phyloP scores from a whole-genome alignment of 2,113 vertebrate genomes.

The Pachyramphus minor region DNA sequence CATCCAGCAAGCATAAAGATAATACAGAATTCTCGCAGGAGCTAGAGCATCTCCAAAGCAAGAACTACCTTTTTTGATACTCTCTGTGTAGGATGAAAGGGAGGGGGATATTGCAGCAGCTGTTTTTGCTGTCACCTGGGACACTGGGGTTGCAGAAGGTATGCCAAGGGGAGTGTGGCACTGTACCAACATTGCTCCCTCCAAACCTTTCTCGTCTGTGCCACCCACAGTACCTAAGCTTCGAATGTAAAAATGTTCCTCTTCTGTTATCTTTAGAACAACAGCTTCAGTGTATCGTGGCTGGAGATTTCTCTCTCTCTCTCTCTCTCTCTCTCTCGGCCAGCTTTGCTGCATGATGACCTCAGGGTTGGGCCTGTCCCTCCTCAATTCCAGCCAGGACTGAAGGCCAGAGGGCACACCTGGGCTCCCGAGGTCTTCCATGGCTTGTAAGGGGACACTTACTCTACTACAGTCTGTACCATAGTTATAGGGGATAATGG shows the following conservation, averaged over 20 bases:
- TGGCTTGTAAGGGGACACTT: too few species aligned
- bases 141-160: not conserved
- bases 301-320: too few species aligned
- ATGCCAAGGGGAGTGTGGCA: rapidly evolving
- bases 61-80: not conserved
- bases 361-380: too few species aligned
- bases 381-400: too few species aligned
- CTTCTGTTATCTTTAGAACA: too few species aligned
- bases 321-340: too few species aligned
- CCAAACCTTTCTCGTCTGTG: not conserved
- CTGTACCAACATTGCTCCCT: not conserved
- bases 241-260: not conserved
- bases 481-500: too few species aligned
- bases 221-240: not conserved
- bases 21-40: not conserved
- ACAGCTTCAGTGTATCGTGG: too few species aligned
- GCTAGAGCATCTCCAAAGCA: not conserved
- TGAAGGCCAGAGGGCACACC: too few species aligned
- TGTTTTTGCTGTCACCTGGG: not conserved
- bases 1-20: not conserved
- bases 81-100: not conserved
- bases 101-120: not conserved
- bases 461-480: too few species aligned
- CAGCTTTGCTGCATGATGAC: too few species aligned
- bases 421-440: too few species aligned